phyloP scores from a whole-genome alignment of 2,888 invertebrate genomes.

The Agrotis segetum region DNA sequence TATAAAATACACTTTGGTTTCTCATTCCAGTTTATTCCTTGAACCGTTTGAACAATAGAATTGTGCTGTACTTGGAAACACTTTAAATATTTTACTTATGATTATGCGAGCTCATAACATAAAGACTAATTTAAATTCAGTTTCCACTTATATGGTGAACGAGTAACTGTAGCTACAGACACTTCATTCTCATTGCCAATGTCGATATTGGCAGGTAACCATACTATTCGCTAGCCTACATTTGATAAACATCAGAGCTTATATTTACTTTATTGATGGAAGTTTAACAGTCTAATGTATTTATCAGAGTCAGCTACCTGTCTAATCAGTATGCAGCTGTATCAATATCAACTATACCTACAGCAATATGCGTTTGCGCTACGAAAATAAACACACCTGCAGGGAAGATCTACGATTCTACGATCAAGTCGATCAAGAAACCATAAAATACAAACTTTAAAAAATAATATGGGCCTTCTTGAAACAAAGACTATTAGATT shows the following conservation, averaged over 20 bases:
- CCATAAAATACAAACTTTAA: not conserved
- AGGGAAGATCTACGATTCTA: conserved; percentile 2
- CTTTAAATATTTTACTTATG: conserved; percentile 51
- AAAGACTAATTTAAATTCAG: conserved; percentile 58
- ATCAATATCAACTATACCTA: conserved; percentile 12
- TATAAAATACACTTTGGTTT: conserved; percentile 50
- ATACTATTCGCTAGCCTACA: conserved; percentile 9
- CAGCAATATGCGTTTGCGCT: conserved; percentile 6
- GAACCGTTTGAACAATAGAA: conserved; percentile 63
- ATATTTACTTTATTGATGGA: conserved; percentile 18
- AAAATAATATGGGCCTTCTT: too few species aligned
- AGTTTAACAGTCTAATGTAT: conserved; percentile 36
- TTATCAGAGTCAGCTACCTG: conserved; percentile 30
- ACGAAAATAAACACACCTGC: conserved; percentile 29
- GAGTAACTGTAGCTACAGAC: conserved; percentile 33
- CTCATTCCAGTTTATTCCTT: conserved; percentile 57
- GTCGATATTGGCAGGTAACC: conserved; percentile 36
- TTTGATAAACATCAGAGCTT: conserved; percentile 21
- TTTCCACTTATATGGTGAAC: conserved; percentile 53
- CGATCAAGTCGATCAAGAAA: too few species aligned
- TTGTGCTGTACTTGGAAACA: conserved; percentile 49
- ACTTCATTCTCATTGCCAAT: conserved; percentile 31
- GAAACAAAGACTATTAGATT: too few species aligned
- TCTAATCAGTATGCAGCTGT: conserved; percentile 37
- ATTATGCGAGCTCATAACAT: conserved; percentile 47